Evolutionary conservation across 2,888 invertebrate species (phyloP), one percentile per base, ranked within the genome.

Genomic region (Xylocampa areola): DNA sequence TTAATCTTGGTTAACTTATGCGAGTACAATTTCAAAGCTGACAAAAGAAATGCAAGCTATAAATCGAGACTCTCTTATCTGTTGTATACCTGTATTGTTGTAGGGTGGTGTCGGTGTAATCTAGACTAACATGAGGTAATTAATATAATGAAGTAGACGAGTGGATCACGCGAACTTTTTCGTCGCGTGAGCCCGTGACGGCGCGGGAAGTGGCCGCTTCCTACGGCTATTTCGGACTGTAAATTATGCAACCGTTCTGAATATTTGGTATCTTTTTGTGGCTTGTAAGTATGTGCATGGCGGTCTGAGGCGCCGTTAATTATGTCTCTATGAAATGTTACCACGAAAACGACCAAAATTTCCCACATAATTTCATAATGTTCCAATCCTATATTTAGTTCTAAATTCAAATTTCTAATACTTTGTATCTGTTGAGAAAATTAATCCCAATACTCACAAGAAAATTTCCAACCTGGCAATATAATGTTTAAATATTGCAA

Each of bases 21-120:
- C 94, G 94, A 91, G 89, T 92, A 93, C 94, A 93, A 94, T 94
- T 94, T 92, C 92, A 91, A 91, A 92, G 91, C 94, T 94, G 94
- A 94, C 94, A 94, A 94, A 94, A 94, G 94, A 94, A 94, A 94
- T 94, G 94, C 93, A 91, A 84, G 92, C 91, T 86, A 94, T 94
- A 94, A 94, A 94, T 94, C 88, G 82, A 84, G 77, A 71, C 76
- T 68, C 77, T 79, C 88, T 93, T 94, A 94, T 94, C 94, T 90
- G 83, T 84, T 86, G 87, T 89, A 88, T 91, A 88, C 88, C 82
- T 82, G 91, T 90, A 92, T 92, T 92, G 92, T 92, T 87, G 89
- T 88, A 82, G 81, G 78, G 79, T 41, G 85, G 87, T 87, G 89
- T 87, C 87, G 79, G 76, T 78, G 80, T 85, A 85, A 90, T 89